phyloP scores from a whole-genome alignment of 2,113 vertebrate genomes.

The Alosa alosa region DNA sequence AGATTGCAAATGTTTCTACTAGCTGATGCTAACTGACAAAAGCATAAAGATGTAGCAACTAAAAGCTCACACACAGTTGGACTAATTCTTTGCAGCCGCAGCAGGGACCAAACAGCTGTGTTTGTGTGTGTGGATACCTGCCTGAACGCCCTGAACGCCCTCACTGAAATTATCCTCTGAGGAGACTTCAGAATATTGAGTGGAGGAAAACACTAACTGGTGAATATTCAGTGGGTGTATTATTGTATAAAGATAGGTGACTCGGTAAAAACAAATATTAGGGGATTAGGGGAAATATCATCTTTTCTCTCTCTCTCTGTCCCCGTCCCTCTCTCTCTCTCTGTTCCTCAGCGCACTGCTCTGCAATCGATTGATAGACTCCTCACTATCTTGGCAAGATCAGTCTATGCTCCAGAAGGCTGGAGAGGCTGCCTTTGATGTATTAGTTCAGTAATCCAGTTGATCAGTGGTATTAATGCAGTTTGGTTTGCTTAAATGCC shows the following conservation, averaged over 20 bases:
- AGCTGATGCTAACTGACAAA: not conserved
- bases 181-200: not conserved
- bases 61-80: not conserved
- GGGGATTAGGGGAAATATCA: not conserved
- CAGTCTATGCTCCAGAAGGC: conserved; percentile 14
- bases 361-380: conserved; percentile 43
- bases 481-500: conserved; percentile 39
- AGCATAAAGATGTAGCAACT: not conserved
- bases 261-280: not conserved
- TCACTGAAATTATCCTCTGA: not conserved
- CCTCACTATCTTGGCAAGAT: conserved; percentile 38
- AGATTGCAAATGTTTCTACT: not conserved
- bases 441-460: conserved; percentile 43
- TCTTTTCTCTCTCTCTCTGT: not conserved
- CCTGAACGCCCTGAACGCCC: not conserved
- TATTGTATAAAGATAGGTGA: not conserved
- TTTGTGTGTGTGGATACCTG: not conserved
- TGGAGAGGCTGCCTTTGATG: conserved; percentile 44
- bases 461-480: conserved; percentile 38
- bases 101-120: not conserved
- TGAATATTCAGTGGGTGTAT: not conserved
- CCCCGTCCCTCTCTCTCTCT: not conserved
- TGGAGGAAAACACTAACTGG: not conserved
- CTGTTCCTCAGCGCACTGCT: not conserved
- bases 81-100: not conserved